These are phyloP conservation scores for Choreutis nemorana DNA, from an alignment of 2,888 invertebrate species.

Conservation along the genomic window DNA sequence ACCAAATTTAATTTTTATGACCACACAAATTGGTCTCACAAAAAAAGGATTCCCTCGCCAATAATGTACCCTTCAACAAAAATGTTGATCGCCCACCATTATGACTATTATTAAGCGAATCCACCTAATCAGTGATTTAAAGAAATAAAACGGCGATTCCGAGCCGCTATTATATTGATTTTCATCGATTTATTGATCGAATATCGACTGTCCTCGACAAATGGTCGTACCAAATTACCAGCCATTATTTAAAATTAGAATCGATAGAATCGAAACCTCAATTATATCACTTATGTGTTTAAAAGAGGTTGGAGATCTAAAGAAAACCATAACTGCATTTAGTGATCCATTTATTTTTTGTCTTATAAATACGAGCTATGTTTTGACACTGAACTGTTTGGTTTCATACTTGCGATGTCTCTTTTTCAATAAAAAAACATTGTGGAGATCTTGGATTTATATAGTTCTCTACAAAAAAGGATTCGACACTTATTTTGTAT, in stretches of 20 bases:
- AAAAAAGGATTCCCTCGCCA: too few relatives aligned
- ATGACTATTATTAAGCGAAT: constrained; percentile 61
- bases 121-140: constrained; percentile 62
- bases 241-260: constrained; percentile 64
- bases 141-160: constrained; percentile 63
- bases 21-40: too few relatives aligned
- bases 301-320: constrained; percentile 58
- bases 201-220: constrained; percentile 64
- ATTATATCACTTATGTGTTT: constrained; percentile 68
- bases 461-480: background rate
- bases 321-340: constrained; percentile 47
- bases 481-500: too few relatives aligned
- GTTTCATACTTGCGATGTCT: background rate
- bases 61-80: constrained; percentile 25
- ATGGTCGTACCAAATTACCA: constrained; percentile 60
- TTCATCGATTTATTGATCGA: constrained; percentile 65
- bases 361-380: constrained; percentile 8
- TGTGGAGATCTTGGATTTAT: background rate
- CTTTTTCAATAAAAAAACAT: background rate
- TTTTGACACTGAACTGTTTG: constrained; percentile 3
- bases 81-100: constrained; percentile 50
- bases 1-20: too few relatives aligned
- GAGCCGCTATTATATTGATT: constrained; percentile 58
- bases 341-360: constrained; percentile 16
- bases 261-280: constrained; percentile 61